Evolutionary conservation across 2,888 invertebrate species (phyloP), one percentile per base, ranked within the genome.

Genomic region (Exocentrus adspersus): DNA sequence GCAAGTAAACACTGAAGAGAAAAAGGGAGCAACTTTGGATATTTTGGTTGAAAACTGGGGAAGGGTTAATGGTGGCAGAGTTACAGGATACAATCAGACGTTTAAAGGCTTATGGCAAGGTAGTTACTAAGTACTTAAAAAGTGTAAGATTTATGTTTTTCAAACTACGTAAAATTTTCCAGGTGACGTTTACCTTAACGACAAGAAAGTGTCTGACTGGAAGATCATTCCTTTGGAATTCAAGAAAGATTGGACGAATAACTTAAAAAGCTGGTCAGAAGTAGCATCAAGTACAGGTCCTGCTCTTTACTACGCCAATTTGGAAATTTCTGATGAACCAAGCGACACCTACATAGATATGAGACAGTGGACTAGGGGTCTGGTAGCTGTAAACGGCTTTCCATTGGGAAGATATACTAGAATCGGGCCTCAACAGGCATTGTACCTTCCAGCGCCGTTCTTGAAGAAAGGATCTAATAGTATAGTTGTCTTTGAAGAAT

Each of bases 341-440:
- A 77, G 84, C 37, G 95, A 95, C 77, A 94, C 93, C 0, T 95
- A 89, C 78, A 76, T 95, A 14, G 90, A 92, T 75, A 88, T 92
- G 71, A 84, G 86, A 43, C 88, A 88, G 10, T 97, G 95, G 96
- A 88, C 87, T 56, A 95, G 95, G 86, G 95, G 95, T 2, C 14
- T 65, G 16, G 88, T 91, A 0, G 91, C 92, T 80, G 83, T 95
- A 1, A 96, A 96, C 78, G 92, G 92, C 0, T 87, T 91, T 74
- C 93, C 94, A 79, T 84, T 96, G 17, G 95, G 95, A 0, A 86
- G 95, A 43, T 95, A 94, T 81, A 94, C 93, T 90, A 89, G 89
- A 0, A 76, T 86, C 1, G 95, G 95, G 0, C 95, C 95, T 0
- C 92, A 93, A 81, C 85, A 90, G 62, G 92, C 93, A 0, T 83